Conservation (phyloP, 92 coral and sea anemone genomes). For the Actinernus sp. region DNA sequence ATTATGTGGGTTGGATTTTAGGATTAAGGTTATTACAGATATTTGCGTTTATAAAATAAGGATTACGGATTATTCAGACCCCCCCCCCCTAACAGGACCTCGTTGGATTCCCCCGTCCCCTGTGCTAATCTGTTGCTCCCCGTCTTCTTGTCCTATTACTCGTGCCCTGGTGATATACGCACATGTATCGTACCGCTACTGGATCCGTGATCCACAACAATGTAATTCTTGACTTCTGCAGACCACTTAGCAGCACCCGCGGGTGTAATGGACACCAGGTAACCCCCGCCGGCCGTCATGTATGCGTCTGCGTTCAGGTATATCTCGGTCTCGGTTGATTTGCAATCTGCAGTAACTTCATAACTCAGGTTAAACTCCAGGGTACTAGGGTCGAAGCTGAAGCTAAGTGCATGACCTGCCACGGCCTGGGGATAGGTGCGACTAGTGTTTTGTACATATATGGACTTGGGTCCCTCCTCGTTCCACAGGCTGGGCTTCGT, state of each 20-base stretch:
- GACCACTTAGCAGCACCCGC: conserved; percentile 76
- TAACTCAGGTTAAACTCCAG: conserved; percentile 74
- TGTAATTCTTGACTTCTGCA: conserved; percentile 43
- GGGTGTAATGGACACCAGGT: conserved; percentile 65
- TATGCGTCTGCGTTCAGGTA: conserved; percentile 80
- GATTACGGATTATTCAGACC: no score
- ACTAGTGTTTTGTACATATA: conserved; percentile 85
- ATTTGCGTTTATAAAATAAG: no score
- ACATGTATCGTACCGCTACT: conserved; percentile 24
- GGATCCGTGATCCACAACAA: conserved; percentile 60
- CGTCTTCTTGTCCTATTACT: no score
- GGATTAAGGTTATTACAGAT: no score
- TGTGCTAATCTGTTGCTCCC: no score
- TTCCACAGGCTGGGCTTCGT: conserved; percentile 60
- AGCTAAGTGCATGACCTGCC: conserved; percentile 85
- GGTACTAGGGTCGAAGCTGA: conserved; percentile 66
- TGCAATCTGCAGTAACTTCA: conserved; percentile 64
- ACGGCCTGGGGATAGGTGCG: conserved; percentile 97
- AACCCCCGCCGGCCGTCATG: conserved; percentile 72
- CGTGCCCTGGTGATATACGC: conserved; percentile 10
- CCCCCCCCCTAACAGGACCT: no score
- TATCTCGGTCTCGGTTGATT: conserved; percentile 73
- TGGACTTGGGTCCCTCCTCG: conserved; percentile 66
- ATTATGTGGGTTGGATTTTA: no score
- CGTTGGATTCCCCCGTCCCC: no score